Evolutionary conservation across 2,113 vertebrate species (phyloP).

Genomic region (Catharus fuscescens): DNA sequence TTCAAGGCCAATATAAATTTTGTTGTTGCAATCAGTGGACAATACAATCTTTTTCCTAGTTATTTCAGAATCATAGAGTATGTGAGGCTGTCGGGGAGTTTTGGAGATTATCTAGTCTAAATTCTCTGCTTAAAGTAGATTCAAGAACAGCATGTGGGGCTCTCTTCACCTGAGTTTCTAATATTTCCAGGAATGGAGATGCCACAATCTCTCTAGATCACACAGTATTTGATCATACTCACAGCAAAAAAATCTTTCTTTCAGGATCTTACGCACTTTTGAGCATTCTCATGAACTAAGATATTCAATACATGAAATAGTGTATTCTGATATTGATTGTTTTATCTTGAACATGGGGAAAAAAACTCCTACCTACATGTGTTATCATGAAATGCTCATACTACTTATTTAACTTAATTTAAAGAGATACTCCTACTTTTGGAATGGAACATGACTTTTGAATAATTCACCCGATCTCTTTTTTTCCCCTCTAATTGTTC

Average conservation of each 20-base stretch:
- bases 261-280: not conserved
- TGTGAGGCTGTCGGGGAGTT: not conserved
- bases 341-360: not conserved
- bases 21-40: not conserved
- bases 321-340: not conserved
- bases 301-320: not conserved
- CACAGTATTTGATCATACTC: not conserved
- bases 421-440: not conserved
- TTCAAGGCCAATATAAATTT: not conserved
- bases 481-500: accelerated
- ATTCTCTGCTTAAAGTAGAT: not conserved
- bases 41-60: not conserved
- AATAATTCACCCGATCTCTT: not conserved
- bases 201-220: not conserved
- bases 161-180: not conserved
- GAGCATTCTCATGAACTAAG: not conserved
- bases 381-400: not conserved
- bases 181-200: not conserved
- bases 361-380: not conserved
- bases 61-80: not conserved
- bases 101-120: not conserved
- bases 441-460: not conserved
- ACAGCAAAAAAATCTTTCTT: not conserved
- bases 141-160: not conserved
- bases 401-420: not conserved